A percentile compares a stretch with the other conserved stretches of the same genome.
Conservation (phyloP, 2,113 vertebrate genomes). For the Fukomys damarensis region DNA sequence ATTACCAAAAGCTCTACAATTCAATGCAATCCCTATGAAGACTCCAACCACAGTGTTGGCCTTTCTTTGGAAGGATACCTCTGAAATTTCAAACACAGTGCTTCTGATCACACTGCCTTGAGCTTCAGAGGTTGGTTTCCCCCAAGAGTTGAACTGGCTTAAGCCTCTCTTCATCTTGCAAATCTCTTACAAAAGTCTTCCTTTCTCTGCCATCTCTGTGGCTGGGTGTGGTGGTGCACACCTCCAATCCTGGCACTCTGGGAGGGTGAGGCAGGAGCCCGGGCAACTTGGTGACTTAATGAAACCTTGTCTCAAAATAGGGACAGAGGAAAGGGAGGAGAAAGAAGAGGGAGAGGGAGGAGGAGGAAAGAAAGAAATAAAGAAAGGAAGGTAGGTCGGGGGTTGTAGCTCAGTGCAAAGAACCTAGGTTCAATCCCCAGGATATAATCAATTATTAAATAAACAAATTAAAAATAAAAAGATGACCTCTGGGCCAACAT, state of each 20-base stretch:
- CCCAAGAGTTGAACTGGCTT: neutral
- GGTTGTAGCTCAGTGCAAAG: neutral
- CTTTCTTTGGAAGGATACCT: neutral
- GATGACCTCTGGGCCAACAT: neutral
- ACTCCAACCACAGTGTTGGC: neutral
- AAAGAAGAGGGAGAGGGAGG: too few relatives aligned
- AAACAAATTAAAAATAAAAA: neutral
- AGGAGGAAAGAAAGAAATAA: fast-evolving
- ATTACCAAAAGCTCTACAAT: neutral
- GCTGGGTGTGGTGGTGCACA: neutral
- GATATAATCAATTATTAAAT: neutral
- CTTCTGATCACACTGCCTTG: neutral
- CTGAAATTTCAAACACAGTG: too few relatives aligned
- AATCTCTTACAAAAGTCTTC: neutral
- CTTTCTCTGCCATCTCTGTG: neutral
- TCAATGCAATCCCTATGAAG: neutral
- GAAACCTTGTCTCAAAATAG: too few relatives aligned
- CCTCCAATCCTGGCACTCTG: neutral
- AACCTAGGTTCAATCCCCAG: neutral
- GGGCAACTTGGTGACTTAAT: too few relatives aligned
- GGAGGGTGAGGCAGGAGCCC: neutral
- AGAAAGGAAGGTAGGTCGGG: neutral
- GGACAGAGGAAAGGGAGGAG: too few relatives aligned
- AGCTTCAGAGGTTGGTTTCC: neutral
- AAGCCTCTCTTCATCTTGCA: neutral